These are phyloP conservation scores for Drosophila tropicalis DNA, from an alignment of 1,140 invertebrate species.

Conservation along the genomic window DNA sequence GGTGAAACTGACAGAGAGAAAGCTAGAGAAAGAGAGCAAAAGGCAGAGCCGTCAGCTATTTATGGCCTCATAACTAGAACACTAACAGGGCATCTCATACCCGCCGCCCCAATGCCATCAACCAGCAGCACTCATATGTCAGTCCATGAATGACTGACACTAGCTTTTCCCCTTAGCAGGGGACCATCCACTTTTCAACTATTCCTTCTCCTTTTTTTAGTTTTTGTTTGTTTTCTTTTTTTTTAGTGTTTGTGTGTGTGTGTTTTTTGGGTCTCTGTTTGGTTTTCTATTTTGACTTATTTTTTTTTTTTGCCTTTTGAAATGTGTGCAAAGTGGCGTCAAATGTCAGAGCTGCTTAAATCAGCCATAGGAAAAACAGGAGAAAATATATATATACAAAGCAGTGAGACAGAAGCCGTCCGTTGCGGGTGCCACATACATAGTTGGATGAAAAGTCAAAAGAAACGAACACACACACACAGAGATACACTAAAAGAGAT, in stretches of 20 bases:
- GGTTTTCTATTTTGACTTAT: slow-evolving; percentile 54
- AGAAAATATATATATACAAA: slow-evolving; percentile 14
- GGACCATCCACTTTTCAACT: slow-evolving; percentile 15
- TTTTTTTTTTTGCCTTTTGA: slow-evolving; percentile 38
- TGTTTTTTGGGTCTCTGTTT: slow-evolving; percentile 38
- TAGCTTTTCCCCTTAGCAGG: slow-evolving; percentile 29
- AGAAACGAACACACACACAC: slow-evolving; percentile 28
- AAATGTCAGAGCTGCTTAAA: slow-evolving; percentile 76
- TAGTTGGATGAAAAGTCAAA: slow-evolving; percentile 9
- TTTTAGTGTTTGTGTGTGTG: slow-evolving; percentile 28
- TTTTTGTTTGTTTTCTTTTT: slow-evolving; percentile 30
- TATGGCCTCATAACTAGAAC: slow-evolving; percentile 74
- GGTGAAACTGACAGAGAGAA: slow-evolving; percentile 21
- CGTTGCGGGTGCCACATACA: slow-evolving; percentile 1
- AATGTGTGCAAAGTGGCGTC: slow-evolving; percentile 68
- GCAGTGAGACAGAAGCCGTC: not conserved
- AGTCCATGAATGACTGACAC: slow-evolving; percentile 62
- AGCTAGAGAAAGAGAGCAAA: not conserved
- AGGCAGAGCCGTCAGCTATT: slow-evolving; percentile 62
- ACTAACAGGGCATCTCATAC: slow-evolving; percentile 45
- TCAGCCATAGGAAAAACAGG: slow-evolving; percentile 55
- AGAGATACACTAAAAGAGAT: not conserved
- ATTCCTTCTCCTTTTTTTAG: not conserved
- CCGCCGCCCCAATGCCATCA: slow-evolving; percentile 13
- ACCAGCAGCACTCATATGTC: slow-evolving; percentile 54